A percentile compares a stretch with the other conserved stretches of the same genome.
phyloP scores from a whole-genome alignment of 1,140 invertebrate species.

The Antheraea mylitta region DNA sequence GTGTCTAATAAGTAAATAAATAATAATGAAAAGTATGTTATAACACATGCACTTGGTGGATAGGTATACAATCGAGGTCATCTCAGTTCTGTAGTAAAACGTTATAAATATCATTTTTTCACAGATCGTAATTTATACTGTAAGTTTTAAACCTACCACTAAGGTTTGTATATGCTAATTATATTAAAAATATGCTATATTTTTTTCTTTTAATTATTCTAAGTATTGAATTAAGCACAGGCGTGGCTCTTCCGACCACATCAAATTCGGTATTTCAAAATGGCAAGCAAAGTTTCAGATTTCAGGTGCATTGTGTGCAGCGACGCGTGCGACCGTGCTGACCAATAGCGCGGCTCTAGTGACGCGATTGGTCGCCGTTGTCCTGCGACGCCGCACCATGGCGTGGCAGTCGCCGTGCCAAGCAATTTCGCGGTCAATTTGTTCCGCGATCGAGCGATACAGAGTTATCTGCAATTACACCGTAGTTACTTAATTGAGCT shows the following conservation, averaged over 20 bases:
- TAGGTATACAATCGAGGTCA: no score
- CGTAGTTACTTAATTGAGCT: constrained; percentile 8
- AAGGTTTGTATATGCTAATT: no score
- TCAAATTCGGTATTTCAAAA: constrained; percentile 12
- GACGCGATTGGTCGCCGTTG: constrained; percentile 3
- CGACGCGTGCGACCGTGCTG: neutral
- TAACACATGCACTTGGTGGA: no score
- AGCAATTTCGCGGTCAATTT: constrained; percentile 8
- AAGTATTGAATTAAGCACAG: no score
- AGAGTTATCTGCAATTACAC: constrained; percentile 12
- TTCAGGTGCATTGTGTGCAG: constrained; percentile 13
- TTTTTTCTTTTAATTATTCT: no score
- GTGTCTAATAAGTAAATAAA: no score
- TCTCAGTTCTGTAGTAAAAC: no score
- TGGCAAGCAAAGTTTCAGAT: constrained; percentile 12
- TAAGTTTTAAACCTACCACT: no score
- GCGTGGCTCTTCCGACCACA: neutral
- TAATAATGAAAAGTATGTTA: no score
- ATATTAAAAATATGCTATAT: no score
- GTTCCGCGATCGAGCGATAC: constrained; percentile 5
- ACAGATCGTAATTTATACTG: no score
- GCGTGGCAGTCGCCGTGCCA: neutral
- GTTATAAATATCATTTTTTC: no score
- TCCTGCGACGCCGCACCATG: neutral
- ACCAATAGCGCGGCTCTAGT: neutral